phyloP scores from a whole-genome alignment of 2,888 invertebrate species.

The Cactoblastis cactorum region DNA sequence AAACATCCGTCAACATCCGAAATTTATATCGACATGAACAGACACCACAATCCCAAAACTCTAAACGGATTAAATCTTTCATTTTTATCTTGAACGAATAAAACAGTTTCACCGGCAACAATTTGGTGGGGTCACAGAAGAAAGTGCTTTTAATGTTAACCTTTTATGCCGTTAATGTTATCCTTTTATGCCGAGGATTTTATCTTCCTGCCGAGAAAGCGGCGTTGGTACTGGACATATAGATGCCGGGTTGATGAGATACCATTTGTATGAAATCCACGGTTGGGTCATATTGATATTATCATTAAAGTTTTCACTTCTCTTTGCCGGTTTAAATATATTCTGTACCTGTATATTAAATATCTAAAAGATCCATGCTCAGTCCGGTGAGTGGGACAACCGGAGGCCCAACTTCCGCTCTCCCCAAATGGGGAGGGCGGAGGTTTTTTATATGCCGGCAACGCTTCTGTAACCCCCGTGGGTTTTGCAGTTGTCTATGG shows the following conservation, averaged over 20 bases:
- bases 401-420: too few species aligned
- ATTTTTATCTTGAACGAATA: slow-evolving; percentile 4
- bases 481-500: too few species aligned
- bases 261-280: slow-evolving; percentile 26
- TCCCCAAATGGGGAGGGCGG: too few species aligned
- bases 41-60: slow-evolving; percentile 6
- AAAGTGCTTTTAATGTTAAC: slow-evolving; percentile 35
- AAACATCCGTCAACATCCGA: neutral
- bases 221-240: slow-evolving; percentile 9
- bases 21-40: neutral
- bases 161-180: slow-evolving; percentile 39
- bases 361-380: too few species aligned
- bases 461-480: too few species aligned
- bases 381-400: too few species aligned
- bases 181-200: slow-evolving; percentile 28
- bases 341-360: too few species aligned
- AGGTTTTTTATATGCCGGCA: too few species aligned
- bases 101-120: slow-evolving; percentile 11
- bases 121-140: slow-evolving; percentile 12
- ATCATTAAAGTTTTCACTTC: neutral
- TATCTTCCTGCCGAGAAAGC: slow-evolving; percentile 57
- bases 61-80: neutral
- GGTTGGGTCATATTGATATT: neutral
- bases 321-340: too few species aligned
- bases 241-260: too few species aligned